Percentiles rank a stretch among this genome's conserved stretches.
These are phyloP conservation scores for Dolichopus griseipennis DNA, from an alignment of 2,888 invertebrate genomes.

Conservation along the genomic window DNA sequence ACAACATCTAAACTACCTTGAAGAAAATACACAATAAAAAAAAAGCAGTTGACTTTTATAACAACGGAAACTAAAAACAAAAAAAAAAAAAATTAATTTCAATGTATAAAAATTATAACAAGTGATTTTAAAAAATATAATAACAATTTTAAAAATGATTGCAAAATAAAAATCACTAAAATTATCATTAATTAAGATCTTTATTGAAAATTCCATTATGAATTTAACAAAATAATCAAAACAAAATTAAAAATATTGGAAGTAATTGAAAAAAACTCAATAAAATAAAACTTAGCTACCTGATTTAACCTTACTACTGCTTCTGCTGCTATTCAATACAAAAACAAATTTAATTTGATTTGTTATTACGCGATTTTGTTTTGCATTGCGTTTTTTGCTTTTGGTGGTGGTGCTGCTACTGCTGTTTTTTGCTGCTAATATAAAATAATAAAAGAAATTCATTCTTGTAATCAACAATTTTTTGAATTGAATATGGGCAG, in stretches of 20 bases:
- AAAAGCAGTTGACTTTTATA: too few species aligned
- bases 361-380: background rate
- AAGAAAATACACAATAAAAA: too few species aligned
- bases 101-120: too few species aligned
- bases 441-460: too few species aligned
- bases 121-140: too few species aligned
- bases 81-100: too few species aligned
- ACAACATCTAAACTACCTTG: too few species aligned
- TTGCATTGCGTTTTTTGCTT: background rate
- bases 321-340: too few species aligned
- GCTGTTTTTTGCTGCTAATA: background rate
- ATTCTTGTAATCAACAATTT: background rate
- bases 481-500: background rate
- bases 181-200: background rate
- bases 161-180: too few species aligned
- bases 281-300: background rate
- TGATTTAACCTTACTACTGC: background rate
- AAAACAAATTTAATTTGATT: background rate
- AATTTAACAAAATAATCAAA: background rate
- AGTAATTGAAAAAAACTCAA: background rate
- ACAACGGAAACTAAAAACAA: too few species aligned
- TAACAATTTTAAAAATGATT: too few species aligned
- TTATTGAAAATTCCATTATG: slow-evolving; percentile 4
- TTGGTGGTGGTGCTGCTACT: too few species aligned
- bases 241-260: background rate